Percentiles rank a stretch among this genome's conserved stretches.
These are phyloP conservation scores for Polyploca ridens DNA, from an alignment of 2,888 invertebrate species.

Conservation along the genomic window DNA sequence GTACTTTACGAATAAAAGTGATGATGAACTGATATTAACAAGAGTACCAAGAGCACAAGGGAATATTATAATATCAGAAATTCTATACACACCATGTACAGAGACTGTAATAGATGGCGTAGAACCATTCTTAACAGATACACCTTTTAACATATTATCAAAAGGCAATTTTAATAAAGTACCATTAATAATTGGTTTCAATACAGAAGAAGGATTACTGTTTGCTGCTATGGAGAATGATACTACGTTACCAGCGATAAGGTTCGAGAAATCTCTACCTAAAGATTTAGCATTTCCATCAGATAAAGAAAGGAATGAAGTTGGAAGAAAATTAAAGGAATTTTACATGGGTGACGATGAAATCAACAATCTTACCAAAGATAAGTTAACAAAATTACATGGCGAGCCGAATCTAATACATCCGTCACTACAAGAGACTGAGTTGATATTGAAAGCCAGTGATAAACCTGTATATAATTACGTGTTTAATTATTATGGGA, in stretches of 20 bases:
- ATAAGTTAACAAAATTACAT: conserved; percentile 57
- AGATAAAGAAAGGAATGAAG: conserved; percentile 37
- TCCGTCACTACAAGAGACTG: conserved; percentile 58
- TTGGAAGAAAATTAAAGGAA: conserved; percentile 52
- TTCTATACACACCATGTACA: conserved; percentile 63
- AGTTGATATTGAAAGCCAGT: conserved; percentile 50
- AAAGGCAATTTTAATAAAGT: conserved; percentile 65
- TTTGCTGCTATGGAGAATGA: conserved; percentile 59
- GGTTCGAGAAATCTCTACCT: conserved; percentile 59
- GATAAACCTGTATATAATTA: conserved; percentile 60
- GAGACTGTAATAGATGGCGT: conserved; percentile 62
- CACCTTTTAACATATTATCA: conserved; percentile 53
- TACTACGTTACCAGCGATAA: conserved; percentile 49
- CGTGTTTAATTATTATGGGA: conserved; percentile 59
- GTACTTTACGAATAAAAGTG: conserved; percentile 56
- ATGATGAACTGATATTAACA: conserved; percentile 58
- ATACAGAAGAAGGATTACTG: conserved; percentile 62
- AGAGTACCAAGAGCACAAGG: conserved; percentile 61
- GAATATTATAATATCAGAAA: conserved; percentile 54
- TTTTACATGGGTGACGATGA: conserved; percentile 66
- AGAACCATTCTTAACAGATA: conserved; percentile 65
- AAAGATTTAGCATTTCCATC: conserved; percentile 59
- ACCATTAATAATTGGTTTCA: conserved; percentile 66
- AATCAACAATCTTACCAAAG: conserved; percentile 49
- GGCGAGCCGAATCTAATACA: conserved; percentile 57